phyloP scores from a whole-genome alignment of 1,140 invertebrate species.

The Zaprionus nigranus region DNA sequence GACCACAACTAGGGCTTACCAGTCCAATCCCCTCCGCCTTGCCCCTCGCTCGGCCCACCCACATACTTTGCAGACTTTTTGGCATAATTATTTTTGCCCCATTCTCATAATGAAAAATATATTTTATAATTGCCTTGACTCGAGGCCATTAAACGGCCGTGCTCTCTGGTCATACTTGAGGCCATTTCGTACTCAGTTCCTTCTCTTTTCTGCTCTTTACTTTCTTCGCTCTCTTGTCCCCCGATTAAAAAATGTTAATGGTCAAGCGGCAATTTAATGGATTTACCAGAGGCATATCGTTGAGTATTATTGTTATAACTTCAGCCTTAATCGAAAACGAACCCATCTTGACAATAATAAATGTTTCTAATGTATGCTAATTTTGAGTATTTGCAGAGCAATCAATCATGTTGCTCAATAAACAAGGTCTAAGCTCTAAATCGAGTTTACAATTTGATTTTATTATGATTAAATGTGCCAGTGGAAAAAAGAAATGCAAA shows the following conservation, averaged over 20 bases:
- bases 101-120: conserved; percentile 62
- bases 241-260: conserved; percentile 49
- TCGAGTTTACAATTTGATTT: background rate
- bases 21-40: background rate
- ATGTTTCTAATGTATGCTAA: background rate
- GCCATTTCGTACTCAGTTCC: conserved; percentile 29
- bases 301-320: conserved; percentile 26
- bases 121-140: conserved; percentile 70
- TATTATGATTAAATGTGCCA: background rate
- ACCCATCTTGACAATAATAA: background rate
- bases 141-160: conserved; percentile 26
- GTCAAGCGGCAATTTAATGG: conserved; percentile 23
- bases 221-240: conserved; percentile 3
- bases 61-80: conserved; percentile 43
- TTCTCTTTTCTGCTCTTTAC: background rate
- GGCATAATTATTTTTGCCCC: conserved; percentile 73
- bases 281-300: conserved; percentile 23
- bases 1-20: conserved; percentile 33
- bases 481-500: background rate
- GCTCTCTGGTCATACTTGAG: conserved; percentile 34
- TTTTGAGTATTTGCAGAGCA: background rate
- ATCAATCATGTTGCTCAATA: background rate
- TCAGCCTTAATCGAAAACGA: conserved; percentile 2
- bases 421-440: background rate
- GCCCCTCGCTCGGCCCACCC: background rate